Evolutionary conservation across 2,797 vertebrate genomes (phyloP).

Genomic region (Pitangus sulphuratus): DNA sequence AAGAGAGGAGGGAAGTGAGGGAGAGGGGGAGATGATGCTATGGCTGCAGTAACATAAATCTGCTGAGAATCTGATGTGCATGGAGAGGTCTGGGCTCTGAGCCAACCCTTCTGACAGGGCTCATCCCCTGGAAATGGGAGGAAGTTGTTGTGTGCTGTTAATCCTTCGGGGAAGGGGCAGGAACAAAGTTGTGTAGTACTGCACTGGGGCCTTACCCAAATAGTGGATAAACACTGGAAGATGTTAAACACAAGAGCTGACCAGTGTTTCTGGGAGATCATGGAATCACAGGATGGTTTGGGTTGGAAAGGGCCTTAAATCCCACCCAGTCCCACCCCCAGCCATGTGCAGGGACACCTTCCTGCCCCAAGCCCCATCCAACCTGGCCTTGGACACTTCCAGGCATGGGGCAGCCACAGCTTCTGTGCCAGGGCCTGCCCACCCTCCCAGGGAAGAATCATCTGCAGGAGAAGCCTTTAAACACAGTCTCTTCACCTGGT

Average conservation of each 20-base stretch:
- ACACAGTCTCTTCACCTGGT: background rate
- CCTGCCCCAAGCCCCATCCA: rapidly evolving
- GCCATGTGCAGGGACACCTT: background rate
- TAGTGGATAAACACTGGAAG: background rate
- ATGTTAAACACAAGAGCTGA: background rate
- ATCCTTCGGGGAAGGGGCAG: background rate
- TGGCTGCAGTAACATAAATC: background rate
- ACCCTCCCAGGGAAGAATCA: rapidly evolving
- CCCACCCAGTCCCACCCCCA: background rate
- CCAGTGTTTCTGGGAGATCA: background rate
- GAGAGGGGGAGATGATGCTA: background rate
- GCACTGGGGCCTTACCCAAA: background rate
- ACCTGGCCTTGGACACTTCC: rapidly evolving
- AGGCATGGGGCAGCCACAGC: background rate
- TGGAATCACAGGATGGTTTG: background rate
- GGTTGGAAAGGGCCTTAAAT: background rate
- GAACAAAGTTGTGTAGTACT: background rate
- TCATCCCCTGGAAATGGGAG: background rate
- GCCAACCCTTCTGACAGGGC: background rate
- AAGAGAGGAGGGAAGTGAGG: background rate
- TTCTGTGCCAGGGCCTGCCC: background rate
- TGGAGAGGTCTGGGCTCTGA: background rate
- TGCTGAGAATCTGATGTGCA: background rate
- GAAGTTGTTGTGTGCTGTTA: background rate
- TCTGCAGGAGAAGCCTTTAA: background rate